Conservation (phyloP, 2,797 vertebrate genomes). For the Selene dorsalis region DNA sequence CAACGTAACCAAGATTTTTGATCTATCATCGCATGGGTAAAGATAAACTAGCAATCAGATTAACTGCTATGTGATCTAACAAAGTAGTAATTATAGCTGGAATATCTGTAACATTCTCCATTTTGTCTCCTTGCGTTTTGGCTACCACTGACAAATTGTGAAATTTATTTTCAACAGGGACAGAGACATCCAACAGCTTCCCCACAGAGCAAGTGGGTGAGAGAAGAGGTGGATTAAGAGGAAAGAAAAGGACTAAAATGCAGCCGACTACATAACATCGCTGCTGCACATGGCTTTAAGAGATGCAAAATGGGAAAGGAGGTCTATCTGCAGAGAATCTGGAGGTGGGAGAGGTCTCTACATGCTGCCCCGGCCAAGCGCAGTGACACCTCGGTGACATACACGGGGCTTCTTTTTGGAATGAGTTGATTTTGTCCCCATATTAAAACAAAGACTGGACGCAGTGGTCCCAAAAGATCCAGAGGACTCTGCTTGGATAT, state of each 20-base stretch:
- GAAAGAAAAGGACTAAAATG: conserved; percentile 43
- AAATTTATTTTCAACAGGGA: conserved; percentile 40
- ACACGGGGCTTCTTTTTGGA: conserved; percentile 67
- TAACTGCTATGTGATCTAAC: neutral
- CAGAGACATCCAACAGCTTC: conserved; percentile 17
- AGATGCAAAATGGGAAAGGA: conserved; percentile 71
- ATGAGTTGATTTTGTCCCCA: conserved; percentile 76
- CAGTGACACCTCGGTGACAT: conserved; percentile 55
- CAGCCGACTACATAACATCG: conserved; percentile 44
- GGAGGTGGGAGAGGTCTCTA: conserved; percentile 74
- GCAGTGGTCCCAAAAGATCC: conserved; percentile 44
- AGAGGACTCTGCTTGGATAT: conserved; percentile 41
- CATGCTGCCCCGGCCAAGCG: conserved; percentile 57
- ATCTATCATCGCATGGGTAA: neutral
- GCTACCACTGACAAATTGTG: neutral
- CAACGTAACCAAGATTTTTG: neutral
- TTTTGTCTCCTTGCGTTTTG: neutral
- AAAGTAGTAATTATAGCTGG: neutral
- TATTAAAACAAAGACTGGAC: conserved; percentile 57
- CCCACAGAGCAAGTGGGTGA: conserved; percentile 28
- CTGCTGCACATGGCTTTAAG: conserved; percentile 54
- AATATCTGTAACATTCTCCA: neutral
- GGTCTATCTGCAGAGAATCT: conserved; percentile 68
- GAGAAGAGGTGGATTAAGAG: conserved; percentile 23
- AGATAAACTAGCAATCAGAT: neutral